These are phyloP conservation scores for Nemoura dubitans DNA, from an alignment of 2,888 invertebrate genomes.

Conservation along the genomic window DNA sequence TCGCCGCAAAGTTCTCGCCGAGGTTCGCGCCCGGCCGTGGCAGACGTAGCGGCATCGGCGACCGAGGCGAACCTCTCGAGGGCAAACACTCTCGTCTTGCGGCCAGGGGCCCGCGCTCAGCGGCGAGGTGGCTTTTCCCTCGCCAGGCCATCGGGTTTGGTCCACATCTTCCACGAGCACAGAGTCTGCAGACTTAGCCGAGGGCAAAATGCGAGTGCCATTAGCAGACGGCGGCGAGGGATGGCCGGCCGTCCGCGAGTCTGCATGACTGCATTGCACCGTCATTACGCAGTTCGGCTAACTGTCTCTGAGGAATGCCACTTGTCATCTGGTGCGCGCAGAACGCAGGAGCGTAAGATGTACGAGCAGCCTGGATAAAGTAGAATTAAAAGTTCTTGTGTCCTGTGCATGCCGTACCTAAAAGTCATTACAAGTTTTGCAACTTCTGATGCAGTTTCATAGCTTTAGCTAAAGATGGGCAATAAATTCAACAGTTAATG, in stretches of 20 bases:
- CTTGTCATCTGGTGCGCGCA: not conserved
- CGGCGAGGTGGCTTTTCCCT: too few species aligned
- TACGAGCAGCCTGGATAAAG: not conserved
- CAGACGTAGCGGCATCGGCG: not conserved
- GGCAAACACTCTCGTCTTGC: not conserved
- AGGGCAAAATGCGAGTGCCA: too few species aligned
- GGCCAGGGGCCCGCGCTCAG: too few species aligned
- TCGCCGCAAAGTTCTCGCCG: too few species aligned
- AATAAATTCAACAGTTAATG: conserved; percentile 27
- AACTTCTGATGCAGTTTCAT: conserved; percentile 32
- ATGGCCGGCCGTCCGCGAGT: too few species aligned
- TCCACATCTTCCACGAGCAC: too few species aligned
- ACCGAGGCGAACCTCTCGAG: not conserved
- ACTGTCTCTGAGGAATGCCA: not conserved
- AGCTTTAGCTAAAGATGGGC: not conserved
- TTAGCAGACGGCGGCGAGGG: too few species aligned
- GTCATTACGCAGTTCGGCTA: not conserved
- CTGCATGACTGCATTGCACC: not conserved
- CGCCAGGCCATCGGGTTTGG: too few species aligned
- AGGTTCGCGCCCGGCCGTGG: not conserved
- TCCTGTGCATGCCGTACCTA: conserved; percentile 3
- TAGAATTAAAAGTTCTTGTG: conserved; percentile 15
- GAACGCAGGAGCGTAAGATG: not conserved
- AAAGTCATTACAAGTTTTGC: conserved; percentile 26
- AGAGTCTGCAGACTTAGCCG: too few species aligned